A percentile compares a stretch with the other conserved stretches of the same genome.
Evolutionary conservation across 2,888 invertebrate species (phyloP).

Genomic region (Drosophila koepferae): DNA sequence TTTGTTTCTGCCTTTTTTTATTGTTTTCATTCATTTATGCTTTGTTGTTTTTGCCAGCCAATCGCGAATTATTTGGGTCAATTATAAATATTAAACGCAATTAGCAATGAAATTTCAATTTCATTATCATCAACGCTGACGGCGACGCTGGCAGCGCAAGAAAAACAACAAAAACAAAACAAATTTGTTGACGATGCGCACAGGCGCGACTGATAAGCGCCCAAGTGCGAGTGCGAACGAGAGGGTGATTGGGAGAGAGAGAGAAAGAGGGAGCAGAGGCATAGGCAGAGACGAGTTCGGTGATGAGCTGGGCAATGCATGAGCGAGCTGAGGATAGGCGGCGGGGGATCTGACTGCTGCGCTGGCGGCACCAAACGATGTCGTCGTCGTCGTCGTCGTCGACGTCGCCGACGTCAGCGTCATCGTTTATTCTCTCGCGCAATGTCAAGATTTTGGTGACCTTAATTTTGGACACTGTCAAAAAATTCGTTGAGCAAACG

Average conservation of each 20-base stretch:
- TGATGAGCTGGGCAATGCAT: slow-evolving; percentile 40
- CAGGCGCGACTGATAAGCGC: slow-evolving; percentile 47
- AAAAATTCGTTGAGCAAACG: slow-evolving; percentile 43
- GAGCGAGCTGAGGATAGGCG: neutral
- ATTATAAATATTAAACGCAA: slow-evolving; percentile 79
- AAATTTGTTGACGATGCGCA: slow-evolving; percentile 48
- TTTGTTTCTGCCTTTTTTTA: slow-evolving; percentile 33
- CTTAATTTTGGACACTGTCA: slow-evolving; percentile 66
- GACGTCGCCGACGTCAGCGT: slow-evolving; percentile 13
- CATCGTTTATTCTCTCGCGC: slow-evolving; percentile 53
- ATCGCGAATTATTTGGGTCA: slow-evolving; percentile 75
- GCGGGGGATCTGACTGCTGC: slow-evolving; percentile 10
- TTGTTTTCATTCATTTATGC: slow-evolving; percentile 22
- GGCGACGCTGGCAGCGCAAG: slow-evolving; percentile 30
- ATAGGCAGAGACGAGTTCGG: slow-evolving; percentile 10
- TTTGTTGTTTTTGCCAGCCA: slow-evolving; percentile 64
- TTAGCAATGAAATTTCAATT: slow-evolving; percentile 81
- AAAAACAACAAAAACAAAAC: slow-evolving; percentile 26
- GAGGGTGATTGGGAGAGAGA: neutral
- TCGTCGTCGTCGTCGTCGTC: slow-evolving; percentile 17
- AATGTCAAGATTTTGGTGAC: slow-evolving; percentile 76
- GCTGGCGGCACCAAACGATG: slow-evolving; percentile 22
- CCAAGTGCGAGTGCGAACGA: neutral
- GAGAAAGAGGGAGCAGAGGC: neutral
- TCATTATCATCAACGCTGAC: slow-evolving; percentile 70